Base-by-base conservation (phyloP, 1,140 invertebrate species). In the Stratiolaelaps scimitus region DNA sequence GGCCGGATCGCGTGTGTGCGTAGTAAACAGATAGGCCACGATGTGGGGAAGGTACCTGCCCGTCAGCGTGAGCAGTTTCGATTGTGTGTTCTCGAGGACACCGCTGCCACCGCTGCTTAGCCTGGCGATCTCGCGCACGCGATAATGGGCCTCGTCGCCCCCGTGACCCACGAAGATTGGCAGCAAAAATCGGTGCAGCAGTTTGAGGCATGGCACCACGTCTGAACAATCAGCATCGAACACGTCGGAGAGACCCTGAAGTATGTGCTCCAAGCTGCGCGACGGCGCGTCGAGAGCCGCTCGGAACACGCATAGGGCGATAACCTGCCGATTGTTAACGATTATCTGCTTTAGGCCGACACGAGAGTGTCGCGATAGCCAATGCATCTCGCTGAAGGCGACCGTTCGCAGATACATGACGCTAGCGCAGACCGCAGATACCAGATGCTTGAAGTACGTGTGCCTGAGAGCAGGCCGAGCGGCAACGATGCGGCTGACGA, bases 281-380 rank as follows among this genome's bases (percentile, higher is more conserved):
- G 53, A 15, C 26, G 53, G 34, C 23, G 53, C 15, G 53, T 26
- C 53, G 23, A 60, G 15, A 15, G 34, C 34, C 17, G 26, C 34
- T 15, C 53, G 26, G 53, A 29, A 60, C 26, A 60, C 53, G 23
- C 53, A 60, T 10, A 29, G 53, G 53, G 53, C 53, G 23, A 60
- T 34, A 1, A 34, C 26, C 34, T 60, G 26, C 15, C 53, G 53
- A 26, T 60, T 60, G 23, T 60, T 23, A 1, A 60, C 2, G 15
- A 60, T 17, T 15, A 60, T 60, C 13, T 60, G 53, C 10, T 10
- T 17, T 15, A 60, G 53, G 23, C 53, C 26, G 1, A 23, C 34
- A 29, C 53, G 17, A 26, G 34, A 23, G 23, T 60, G 53, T 34
- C 53, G 26, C 15, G 26, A 29, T 23, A 60, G 20, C 53, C 53